phyloP scores from a whole-genome alignment of 2,113 vertebrate genomes.

The Pachyramphus minor region DNA sequence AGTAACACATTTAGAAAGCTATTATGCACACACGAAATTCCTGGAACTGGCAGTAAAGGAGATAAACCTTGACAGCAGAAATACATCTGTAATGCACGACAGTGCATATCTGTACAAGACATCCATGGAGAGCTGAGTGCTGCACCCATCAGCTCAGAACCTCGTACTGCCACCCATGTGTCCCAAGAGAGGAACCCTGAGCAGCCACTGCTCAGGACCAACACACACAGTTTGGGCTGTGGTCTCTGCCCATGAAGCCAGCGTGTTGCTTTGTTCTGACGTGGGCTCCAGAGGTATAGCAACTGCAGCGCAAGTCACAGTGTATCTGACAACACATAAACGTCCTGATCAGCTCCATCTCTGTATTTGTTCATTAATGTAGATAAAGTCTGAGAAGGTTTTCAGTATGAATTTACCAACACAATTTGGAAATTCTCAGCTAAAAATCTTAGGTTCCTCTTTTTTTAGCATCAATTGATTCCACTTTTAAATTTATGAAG shows the following conservation, averaged over 20 bases:
- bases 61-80: background rate
- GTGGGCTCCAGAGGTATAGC: background rate
- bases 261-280: background rate
- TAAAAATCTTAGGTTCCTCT: background rate
- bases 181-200: background rate
- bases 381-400: background rate
- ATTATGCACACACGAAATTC: background rate
- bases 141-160: background rate
- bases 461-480: constrained; percentile 72
- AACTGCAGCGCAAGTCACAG: background rate
- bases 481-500: constrained; percentile 79
- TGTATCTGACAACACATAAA: background rate
- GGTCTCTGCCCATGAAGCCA: background rate
- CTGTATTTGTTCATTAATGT: background rate
- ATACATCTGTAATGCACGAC: background rate
- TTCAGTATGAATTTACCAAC: background rate
- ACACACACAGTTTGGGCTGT: background rate
- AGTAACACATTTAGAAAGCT: background rate
- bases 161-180: rapidly evolving
- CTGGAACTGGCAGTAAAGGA: background rate
- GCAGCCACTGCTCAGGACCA: background rate
- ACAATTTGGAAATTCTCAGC: constrained; percentile 22
- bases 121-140: rapidly evolving
- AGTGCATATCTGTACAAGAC: background rate
- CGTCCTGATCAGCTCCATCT: background rate